A percentile compares a stretch with the other conserved stretches of the same genome.
Conservation (phyloP, 2,797 vertebrate genomes). For the Malacoraja senta region DNA sequence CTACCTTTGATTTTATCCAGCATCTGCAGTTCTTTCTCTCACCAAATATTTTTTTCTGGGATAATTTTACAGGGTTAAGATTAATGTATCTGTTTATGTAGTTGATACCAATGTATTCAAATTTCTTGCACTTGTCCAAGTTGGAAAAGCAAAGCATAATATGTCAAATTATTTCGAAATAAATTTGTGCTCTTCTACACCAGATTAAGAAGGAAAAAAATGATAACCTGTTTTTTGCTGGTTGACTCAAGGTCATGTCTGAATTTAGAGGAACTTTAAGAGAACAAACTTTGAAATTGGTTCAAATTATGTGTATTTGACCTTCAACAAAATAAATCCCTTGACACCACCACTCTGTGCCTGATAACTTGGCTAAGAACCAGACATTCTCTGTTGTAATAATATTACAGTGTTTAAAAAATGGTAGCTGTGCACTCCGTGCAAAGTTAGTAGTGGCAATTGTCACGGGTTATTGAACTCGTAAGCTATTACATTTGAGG, state of each 20-base stretch:
- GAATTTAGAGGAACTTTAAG: background rate
- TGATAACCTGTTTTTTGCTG: background rate
- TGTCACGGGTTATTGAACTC: background rate
- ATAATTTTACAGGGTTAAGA: background rate
- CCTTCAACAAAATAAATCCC: background rate
- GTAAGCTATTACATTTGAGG: background rate
- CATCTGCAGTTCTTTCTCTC: no score
- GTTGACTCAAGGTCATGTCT: background rate
- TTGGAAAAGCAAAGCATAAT: background rate
- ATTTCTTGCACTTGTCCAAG: background rate
- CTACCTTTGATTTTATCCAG: no score
- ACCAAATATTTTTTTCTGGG: background rate
- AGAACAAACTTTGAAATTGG: background rate
- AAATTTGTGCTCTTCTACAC: background rate
- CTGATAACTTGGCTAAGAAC: background rate
- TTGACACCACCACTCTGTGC: background rate
- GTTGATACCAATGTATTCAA: background rate
- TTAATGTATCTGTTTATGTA: background rate
- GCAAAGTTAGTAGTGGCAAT: background rate
- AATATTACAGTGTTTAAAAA: background rate
- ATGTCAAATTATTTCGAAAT: background rate
- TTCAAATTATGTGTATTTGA: background rate
- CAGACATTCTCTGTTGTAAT: background rate
- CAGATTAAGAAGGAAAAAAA: no score
- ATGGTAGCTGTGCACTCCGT: background rate